Evolutionary conservation across 2,797 vertebrate genomes (phyloP).

Genomic region (Cyprinodon diabolis): DNA sequence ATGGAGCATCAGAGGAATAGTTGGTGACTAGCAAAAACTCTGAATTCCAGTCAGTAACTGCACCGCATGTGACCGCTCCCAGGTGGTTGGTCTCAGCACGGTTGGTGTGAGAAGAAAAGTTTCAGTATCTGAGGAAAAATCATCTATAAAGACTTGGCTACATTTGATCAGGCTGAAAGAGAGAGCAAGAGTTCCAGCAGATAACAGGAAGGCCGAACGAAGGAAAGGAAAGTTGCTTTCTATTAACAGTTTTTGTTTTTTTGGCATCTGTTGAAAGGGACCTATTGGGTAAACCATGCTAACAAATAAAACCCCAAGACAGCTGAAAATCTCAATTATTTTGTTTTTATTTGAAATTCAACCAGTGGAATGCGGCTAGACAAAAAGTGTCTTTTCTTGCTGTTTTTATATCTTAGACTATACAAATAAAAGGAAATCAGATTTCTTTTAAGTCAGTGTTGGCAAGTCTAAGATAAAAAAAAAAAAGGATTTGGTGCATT

Average conservation of each 20-base stretch:
- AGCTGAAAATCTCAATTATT: not conserved
- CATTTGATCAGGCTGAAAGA: not conserved
- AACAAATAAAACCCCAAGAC: not conserved
- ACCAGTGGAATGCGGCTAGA: no score
- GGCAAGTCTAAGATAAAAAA: not conserved
- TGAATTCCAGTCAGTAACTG: not conserved
- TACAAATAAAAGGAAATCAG: not conserved
- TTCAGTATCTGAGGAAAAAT: not conserved
- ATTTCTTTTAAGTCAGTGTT: not conserved
- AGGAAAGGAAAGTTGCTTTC: not conserved
- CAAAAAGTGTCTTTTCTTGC: not conserved
- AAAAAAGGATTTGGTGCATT: not conserved
- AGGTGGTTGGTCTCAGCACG: not conserved
- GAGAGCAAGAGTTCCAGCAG: not conserved
- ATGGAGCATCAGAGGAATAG: not conserved
- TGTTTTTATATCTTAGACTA: not conserved
- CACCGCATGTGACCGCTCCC: not conserved
- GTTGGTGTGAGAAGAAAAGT: not conserved
- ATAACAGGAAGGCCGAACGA: not conserved
- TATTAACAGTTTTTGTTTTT: not conserved
- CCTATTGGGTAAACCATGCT: not conserved
- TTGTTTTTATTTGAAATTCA: not conserved
- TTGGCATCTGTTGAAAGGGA: not conserved
- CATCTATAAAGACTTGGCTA: not conserved
- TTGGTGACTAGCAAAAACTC: not conserved